Conservation (phyloP, 2,113 vertebrate species). For the Sakesphorus luctuosus region DNA sequence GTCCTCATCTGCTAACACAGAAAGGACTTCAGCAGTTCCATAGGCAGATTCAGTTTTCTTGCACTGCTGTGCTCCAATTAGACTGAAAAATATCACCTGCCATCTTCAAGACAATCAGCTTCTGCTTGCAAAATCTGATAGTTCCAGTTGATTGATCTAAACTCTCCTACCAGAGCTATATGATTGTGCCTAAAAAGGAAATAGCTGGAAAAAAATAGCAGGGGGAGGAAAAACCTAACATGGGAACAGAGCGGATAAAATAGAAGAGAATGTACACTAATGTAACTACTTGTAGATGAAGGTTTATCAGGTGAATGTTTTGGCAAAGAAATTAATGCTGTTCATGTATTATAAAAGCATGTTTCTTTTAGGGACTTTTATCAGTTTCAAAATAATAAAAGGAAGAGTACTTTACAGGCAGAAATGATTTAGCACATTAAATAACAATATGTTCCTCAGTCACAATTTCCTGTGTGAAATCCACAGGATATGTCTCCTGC, state of each 20-base stretch:
- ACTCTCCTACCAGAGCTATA: not conserved
- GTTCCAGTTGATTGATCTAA: not conserved
- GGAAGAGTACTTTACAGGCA: not conserved
- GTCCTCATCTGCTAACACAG: not conserved
- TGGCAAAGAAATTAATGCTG: not conserved
- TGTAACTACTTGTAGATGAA: not conserved
- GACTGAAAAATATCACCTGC: not conserved
- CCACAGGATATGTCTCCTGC: not conserved
- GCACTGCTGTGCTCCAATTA: not conserved
- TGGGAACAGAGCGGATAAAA: not conserved
- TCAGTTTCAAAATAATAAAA: not conserved
- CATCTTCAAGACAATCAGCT: not conserved
- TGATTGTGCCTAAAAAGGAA: not conserved
- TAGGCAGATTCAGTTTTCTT: not conserved
- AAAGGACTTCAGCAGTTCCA: not conserved
- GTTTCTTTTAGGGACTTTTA: not conserved
- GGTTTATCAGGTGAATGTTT: not conserved
- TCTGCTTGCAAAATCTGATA: not conserved
- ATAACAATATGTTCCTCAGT: not conserved
- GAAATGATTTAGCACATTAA: not conserved
- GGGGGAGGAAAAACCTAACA: rapidly evolving
- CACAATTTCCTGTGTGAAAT: not conserved
- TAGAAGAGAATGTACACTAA: not conserved
- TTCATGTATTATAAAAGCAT: not conserved
- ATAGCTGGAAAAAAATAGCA: not conserved